Evolutionary conservation across 2,888 invertebrate species (phyloP).

Genomic region (Protula sp.): DNA sequence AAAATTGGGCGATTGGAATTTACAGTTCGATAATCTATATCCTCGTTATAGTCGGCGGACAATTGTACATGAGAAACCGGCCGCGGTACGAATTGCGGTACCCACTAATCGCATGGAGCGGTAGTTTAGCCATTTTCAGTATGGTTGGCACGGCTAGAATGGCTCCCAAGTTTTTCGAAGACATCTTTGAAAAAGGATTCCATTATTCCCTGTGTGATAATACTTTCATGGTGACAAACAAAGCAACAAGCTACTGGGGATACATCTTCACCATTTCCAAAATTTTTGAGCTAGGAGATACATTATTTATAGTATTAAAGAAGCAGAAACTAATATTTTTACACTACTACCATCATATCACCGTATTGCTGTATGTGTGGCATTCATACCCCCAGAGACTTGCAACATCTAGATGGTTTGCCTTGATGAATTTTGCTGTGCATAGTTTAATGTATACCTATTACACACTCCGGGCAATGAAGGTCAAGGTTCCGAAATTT

Average conservation of each 20-base stretch:
- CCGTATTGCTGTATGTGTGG: constrained; percentile 55
- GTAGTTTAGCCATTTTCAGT: constrained; percentile 84
- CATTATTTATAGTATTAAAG: constrained; percentile 54
- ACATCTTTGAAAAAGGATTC: constrained; percentile 81
- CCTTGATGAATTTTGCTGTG: constrained; percentile 57
- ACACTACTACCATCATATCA: constrained; percentile 58
- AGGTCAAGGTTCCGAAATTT: constrained; percentile 58
- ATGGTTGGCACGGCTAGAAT: constrained; percentile 80
- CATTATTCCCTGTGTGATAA: constrained; percentile 91
- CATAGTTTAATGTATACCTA: constrained; percentile 58
- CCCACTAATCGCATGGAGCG: constrained; percentile 86
- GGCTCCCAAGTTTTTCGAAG: constrained; percentile 84
- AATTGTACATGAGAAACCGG: constrained; percentile 86
- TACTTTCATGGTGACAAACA: constrained; percentile 40
- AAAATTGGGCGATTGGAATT: constrained; percentile 91
- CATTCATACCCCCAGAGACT: constrained; percentile 45
- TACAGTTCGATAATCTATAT: constrained; percentile 73
- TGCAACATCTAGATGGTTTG: constrained; percentile 51
- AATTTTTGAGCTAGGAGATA: constrained; percentile 78
- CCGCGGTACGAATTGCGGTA: constrained; percentile 84
- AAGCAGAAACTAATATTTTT: constrained; percentile 57
- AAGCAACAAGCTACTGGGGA: constrained; percentile 95
- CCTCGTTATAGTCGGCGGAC: constrained; percentile 88
- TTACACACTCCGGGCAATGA: constrained; percentile 55
- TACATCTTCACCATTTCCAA: constrained; percentile 95